Evolutionary conservation across 2,113 vertebrate species (phyloP).

Genomic region (Xenopus tropicalis): DNA sequence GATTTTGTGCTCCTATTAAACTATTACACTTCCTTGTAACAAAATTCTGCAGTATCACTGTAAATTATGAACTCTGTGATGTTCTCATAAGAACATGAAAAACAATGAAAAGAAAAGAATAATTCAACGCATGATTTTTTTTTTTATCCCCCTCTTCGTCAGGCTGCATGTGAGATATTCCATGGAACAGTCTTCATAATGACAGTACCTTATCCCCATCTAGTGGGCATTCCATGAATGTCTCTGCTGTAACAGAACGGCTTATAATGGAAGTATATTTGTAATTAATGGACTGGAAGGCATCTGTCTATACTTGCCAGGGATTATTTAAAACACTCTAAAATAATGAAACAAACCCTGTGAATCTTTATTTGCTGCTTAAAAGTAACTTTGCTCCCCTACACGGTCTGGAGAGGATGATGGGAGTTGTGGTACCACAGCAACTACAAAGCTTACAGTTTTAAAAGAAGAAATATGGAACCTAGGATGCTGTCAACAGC

Average conservation of each 20-base stretch:
- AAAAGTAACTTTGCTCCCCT: background rate
- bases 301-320: background rate
- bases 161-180: background rate
- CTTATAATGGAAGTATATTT: background rate
- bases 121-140: background rate
- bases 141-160: background rate
- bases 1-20: background rate
- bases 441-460: too few relatives aligned
- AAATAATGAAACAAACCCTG: background rate
- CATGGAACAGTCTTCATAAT: slow-evolving; percentile 32
- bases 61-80: slow-evolving; percentile 6
- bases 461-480: too few relatives aligned
- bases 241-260: slow-evolving; percentile 45
- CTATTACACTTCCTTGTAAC: background rate
- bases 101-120: slow-evolving; percentile 8
- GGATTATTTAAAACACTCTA: background rate
- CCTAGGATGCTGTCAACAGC: too few relatives aligned
- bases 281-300: background rate
- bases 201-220: slow-evolving; percentile 64
- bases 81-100: slow-evolving; percentile 9
- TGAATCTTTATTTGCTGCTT: background rate
- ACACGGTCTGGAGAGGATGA: too few relatives aligned
- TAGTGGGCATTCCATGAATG: slow-evolving; percentile 48
- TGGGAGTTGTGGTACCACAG: too few relatives aligned
- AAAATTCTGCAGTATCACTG: background rate